A percentile compares a stretch with the other conserved stretches of the same genome.
phyloP scores from a whole-genome alignment of 2,113 vertebrate species.

The Morone chrysops region DNA sequence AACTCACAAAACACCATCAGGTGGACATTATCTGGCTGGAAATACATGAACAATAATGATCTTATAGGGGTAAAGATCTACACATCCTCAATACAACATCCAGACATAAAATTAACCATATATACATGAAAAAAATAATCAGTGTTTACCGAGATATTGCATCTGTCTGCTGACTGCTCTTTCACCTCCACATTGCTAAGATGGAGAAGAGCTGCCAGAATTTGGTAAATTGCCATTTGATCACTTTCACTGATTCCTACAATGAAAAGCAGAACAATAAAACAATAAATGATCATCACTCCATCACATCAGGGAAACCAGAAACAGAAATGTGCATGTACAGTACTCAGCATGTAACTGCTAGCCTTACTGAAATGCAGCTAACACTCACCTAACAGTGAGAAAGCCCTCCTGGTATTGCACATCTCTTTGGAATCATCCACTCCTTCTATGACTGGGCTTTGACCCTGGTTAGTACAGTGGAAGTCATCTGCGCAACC shows the following conservation, averaged over 20 bases:
- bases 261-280: slow-evolving; percentile 5
- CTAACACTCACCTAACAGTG: slow-evolving; percentile 88
- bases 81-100: background rate
- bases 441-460: slow-evolving; percentile 90
- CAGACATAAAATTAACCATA: background rate
- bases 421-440: slow-evolving; percentile 92
- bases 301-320: background rate
- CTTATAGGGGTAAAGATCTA: background rate
- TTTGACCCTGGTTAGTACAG: slow-evolving; percentile 93
- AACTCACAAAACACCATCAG: slow-evolving; percentile 93
- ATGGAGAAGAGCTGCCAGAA: slow-evolving; percentile 95
- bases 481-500: slow-evolving; percentile 90
- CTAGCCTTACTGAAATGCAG: background rate
- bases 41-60: slow-evolving; percentile 32
- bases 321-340: background rate
- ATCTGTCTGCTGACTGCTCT: slow-evolving; percentile 89
- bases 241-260: slow-evolving; percentile 90
- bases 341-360: slow-evolving; percentile 1
- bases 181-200: slow-evolving; percentile 93
- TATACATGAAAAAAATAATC: background rate
- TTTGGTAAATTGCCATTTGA: slow-evolving; percentile 94
- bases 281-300: background rate
- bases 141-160: slow-evolving; percentile 88
- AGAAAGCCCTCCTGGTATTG: slow-evolving; percentile 91
- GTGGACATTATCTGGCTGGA: slow-evolving; percentile 90